These are phyloP conservation scores for Ophion ventricosus DNA, from an alignment of 2,888 invertebrate species.

Conservation along the genomic window DNA sequence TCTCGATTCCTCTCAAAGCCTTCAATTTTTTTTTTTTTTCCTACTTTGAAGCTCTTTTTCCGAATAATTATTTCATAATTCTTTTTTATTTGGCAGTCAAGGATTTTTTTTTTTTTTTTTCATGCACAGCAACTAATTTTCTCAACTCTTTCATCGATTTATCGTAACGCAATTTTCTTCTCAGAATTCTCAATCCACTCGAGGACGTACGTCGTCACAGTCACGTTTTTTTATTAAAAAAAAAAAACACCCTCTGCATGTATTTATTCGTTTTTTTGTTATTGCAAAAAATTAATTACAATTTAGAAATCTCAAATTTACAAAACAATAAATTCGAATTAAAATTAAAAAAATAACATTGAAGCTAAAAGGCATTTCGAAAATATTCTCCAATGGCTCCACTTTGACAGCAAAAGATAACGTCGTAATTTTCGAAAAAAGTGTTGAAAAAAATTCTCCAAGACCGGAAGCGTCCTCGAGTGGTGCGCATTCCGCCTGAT, in stretches of 20 bases:
- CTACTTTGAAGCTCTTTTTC: neutral
- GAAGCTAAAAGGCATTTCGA: neutral
- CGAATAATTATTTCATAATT: neutral
- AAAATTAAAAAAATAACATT: neutral
- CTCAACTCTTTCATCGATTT: slow-evolving; percentile 25
- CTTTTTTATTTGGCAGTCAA: slow-evolving; percentile 12
- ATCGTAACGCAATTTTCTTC: slow-evolving; percentile 33
- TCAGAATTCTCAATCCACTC: neutral
- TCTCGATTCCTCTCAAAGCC: neutral
- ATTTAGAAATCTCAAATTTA: no score
- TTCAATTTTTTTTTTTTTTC: neutral
- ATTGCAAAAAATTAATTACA: no score
- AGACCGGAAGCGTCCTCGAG: neutral
- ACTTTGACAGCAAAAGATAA: neutral
- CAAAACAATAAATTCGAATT: neutral
- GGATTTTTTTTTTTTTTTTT: no score
- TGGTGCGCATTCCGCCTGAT: neutral
- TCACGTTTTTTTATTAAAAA: neutral
- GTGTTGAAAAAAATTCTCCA: neutral
- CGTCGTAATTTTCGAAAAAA: neutral
- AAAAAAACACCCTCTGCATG: slow-evolving; percentile 7
- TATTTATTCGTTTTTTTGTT: no score
- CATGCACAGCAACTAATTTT: neutral
- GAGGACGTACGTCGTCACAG: neutral
- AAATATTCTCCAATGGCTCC: neutral